Conservation (phyloP, 1,140 invertebrate genomes). For the Drosophila sechellia region DNA sequence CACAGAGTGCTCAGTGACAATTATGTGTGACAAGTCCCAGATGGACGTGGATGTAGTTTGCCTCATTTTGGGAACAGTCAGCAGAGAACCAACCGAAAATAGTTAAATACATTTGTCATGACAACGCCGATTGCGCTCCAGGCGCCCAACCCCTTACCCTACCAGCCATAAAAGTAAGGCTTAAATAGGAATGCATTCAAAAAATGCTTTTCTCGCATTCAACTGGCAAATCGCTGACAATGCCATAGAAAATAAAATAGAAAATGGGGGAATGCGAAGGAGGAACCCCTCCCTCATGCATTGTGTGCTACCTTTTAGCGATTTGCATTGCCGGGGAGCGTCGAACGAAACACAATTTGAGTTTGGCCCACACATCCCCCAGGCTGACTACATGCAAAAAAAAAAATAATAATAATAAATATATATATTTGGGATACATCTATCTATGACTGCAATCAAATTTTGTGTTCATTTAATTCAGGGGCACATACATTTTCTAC, state of each 20-base stretch:
- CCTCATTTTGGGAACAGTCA: conserved; percentile 59
- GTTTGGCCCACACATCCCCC: conserved; percentile 65
- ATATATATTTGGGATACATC: neutral
- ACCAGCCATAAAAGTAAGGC: conserved; percentile 8
- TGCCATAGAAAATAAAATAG: conserved; percentile 55
- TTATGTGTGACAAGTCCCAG: conserved; percentile 81
- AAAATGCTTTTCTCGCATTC: conserved; percentile 77
- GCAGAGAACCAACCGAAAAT: conserved; percentile 64
- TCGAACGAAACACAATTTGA: conserved; percentile 79
- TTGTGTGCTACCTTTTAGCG: conserved; percentile 74
- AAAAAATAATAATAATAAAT: neutral
- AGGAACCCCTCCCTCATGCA: conserved; percentile 13
- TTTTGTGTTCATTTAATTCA: neutral
- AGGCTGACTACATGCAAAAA: conserved; percentile 29
- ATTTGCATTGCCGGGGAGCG: conserved; percentile 68
- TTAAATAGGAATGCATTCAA: conserved; percentile 68
- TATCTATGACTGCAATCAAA: neutral
- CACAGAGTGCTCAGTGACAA: conserved; percentile 65
- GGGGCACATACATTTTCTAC: too few relatives aligned
- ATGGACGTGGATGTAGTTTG: conserved; percentile 11
- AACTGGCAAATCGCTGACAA: conserved; percentile 79
- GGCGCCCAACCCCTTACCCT: neutral
- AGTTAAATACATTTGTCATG: conserved; percentile 83
- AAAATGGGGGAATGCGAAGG: conserved; percentile 9
- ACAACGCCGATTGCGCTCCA: conserved; percentile 45